Percentiles rank a stretch among this genome's conserved stretches.
Conservation (phyloP, 53 echinoderm and acorn worm species). For the Holothuria leucospilota region DNA sequence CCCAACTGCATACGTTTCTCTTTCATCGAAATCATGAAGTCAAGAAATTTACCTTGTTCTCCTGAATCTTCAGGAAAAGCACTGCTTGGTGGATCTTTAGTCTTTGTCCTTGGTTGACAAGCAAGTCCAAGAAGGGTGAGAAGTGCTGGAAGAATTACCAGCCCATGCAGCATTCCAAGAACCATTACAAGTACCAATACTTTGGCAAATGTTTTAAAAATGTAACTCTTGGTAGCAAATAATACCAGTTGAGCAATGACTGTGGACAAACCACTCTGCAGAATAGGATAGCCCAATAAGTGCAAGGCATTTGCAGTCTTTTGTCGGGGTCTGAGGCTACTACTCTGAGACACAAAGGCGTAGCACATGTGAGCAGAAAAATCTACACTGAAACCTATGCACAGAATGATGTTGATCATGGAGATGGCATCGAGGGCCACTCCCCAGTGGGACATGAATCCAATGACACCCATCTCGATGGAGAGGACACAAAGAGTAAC, state of each 20-base stretch:
- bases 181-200: constrained; percentile 71
- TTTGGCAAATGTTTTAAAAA: constrained; percentile 79
- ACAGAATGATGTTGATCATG: constrained; percentile 79
- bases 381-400: constrained; percentile 84
- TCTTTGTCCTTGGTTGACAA: no score
- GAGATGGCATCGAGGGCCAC: constrained; percentile 71
- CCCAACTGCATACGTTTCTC: no score
- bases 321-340: constrained; percentile 3
- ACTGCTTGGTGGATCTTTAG: no score
- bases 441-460: constrained; percentile 68
- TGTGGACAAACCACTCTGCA: constrained; percentile 74
- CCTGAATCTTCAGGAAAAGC: no score
- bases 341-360: neutral
- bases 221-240: constrained; percentile 54
- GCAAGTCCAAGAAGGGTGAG: neutral
- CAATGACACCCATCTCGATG: constrained; percentile 70
- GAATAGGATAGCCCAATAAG: constrained; percentile 65
- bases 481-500: constrained; percentile 77
- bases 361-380: constrained; percentile 82
- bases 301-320: constrained; percentile 11
- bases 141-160: constrained; percentile 68
- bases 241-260: constrained; percentile 57
- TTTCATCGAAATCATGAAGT: no score
- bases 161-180: constrained; percentile 72
- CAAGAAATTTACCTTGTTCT: no score